These are phyloP conservation scores for Folsomia manolachei DNA, from an alignment of 2,888 invertebrate species.

Conservation along the genomic window DNA sequence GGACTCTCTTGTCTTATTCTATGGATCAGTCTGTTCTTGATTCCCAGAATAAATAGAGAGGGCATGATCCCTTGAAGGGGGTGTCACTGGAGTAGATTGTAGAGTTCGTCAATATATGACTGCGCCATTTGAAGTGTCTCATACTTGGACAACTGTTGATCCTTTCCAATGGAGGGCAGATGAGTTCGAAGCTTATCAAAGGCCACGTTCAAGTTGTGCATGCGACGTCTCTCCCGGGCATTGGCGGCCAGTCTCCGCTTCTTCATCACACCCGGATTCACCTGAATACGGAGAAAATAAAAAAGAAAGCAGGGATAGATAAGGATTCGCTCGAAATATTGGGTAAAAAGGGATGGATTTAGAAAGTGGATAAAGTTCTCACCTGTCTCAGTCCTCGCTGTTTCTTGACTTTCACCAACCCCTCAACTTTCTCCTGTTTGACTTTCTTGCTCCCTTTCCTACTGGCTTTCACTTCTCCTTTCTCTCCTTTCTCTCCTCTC, in stretches of 20 bases:
- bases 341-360: background rate
- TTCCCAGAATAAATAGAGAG: too few relatives aligned
- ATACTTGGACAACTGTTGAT: constrained; percentile 89
- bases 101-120: constrained; percentile 85
- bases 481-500: background rate
- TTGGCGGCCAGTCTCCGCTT: constrained; percentile 87
- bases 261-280: constrained; percentile 74
- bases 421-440: background rate
- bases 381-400: background rate
- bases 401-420: background rate
- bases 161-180: constrained; percentile 86
- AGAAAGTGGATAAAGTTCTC: background rate
- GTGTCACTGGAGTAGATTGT: constrained; percentile 59
- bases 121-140: constrained; percentile 97
- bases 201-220: constrained; percentile 92
- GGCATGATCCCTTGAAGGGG: too few relatives aligned
- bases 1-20: background rate
- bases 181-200: constrained; percentile 87
- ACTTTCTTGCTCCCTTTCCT: background rate
- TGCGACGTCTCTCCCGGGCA: constrained; percentile 82
- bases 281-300: constrained; percentile 56
- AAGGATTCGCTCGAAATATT: too few relatives aligned
- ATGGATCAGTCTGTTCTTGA: too few relatives aligned
- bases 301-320: too few relatives aligned
- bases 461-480: background rate